Conservation (phyloP, 2,797 vertebrate species). For the Urocyon cinereoargenteus region DNA sequence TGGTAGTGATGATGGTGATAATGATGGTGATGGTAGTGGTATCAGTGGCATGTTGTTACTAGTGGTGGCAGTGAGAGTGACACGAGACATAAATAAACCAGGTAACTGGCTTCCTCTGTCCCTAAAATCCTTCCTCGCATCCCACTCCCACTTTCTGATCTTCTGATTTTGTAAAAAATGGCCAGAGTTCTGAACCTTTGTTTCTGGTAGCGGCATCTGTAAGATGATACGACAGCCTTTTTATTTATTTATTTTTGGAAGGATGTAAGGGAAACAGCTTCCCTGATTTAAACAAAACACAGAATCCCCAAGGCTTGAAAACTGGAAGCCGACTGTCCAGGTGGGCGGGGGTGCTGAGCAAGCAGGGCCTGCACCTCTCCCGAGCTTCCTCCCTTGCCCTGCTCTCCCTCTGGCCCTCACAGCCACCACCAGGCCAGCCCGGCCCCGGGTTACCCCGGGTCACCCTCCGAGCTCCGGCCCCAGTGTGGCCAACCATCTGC, state of each 20-base stretch:
- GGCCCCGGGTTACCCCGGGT: fast-evolving
- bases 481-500: not conserved
- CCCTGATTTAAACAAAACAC: constrained; percentile 63
- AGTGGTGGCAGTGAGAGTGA: not conserved
- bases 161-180: not conserved
- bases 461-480: not conserved
- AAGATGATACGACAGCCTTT: constrained; percentile 46
- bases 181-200: not conserved
- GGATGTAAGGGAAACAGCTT: constrained; percentile 63
- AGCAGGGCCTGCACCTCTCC: fast-evolving
- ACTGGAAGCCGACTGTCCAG: constrained; percentile 22
- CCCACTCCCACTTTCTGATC: not conserved
- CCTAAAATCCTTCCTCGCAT: not conserved
- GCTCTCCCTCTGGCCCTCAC: not conserved
- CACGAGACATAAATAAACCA: not conserved
- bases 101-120: not conserved
- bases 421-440: not conserved
- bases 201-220: constrained; percentile 65
- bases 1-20: not conserved
- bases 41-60: too few species aligned
- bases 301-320: constrained; percentile 39
- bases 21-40: not conserved
- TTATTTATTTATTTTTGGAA: constrained; percentile 74
- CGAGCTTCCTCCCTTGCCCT: not conserved
- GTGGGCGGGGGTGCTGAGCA: not conserved